Conservation (phyloP, 1,140 invertebrate genomes). For the Philaenus spumarius region DNA sequence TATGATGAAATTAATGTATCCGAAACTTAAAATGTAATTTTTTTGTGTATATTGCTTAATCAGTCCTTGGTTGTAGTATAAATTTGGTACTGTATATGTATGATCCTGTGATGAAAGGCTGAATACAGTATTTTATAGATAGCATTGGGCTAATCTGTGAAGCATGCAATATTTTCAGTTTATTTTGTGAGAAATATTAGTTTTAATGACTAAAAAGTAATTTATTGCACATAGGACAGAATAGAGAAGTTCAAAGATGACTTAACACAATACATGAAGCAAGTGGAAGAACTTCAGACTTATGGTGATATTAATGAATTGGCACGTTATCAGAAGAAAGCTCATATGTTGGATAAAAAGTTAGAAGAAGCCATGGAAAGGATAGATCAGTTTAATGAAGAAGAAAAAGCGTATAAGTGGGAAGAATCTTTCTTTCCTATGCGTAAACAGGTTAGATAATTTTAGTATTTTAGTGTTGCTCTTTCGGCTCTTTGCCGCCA, state of each 20-base stretch:
- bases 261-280: slow-evolving; percentile 67
- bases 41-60: too few species aligned
- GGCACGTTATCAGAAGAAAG: slow-evolving; percentile 75
- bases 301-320: slow-evolving; percentile 86
- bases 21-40: too few species aligned
- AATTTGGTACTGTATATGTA: too few species aligned
- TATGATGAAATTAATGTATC: too few species aligned
- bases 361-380: slow-evolving; percentile 62
- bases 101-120: too few species aligned
- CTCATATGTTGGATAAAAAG: slow-evolving; percentile 63
- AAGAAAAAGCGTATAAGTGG: slow-evolving; percentile 86
- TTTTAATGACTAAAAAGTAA: background rate
- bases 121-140: background rate
- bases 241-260: slow-evolving; percentile 72
- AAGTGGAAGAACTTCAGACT: slow-evolving; percentile 79
- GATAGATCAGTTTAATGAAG: slow-evolving; percentile 87
- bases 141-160: background rate
- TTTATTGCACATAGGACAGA: slow-evolving; percentile 30
- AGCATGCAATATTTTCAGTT: background rate
- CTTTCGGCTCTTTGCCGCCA: too few species aligned
- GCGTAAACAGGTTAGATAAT: slow-evolving; percentile 50
- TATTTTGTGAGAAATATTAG: background rate
- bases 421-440: slow-evolving; percentile 83
- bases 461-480: too few species aligned
- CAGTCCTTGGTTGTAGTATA: too few species aligned